Percentiles rank a stretch among this genome's conserved stretches.
These are phyloP conservation scores for Nezara viridula DNA, from an alignment of 2,888 invertebrate species.

Conservation along the genomic window DNA sequence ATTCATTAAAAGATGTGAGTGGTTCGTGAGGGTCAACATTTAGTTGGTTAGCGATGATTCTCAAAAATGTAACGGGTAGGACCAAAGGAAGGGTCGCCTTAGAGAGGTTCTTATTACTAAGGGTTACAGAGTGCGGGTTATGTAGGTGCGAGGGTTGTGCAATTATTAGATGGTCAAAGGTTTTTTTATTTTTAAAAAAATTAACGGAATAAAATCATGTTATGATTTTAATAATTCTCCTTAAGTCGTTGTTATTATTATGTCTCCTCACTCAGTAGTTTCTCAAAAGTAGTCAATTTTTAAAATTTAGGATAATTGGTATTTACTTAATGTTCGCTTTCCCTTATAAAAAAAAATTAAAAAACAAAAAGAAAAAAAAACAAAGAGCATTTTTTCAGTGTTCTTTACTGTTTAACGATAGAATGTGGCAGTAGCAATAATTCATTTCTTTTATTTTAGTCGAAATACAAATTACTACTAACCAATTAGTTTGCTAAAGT, in stretches of 20 bases:
- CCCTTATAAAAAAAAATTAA: slow-evolving; percentile 15
- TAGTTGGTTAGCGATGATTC: neutral
- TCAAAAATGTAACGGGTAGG: slow-evolving; percentile 45
- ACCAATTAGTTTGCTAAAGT: slow-evolving; percentile 56
- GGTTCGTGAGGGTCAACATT: neutral
- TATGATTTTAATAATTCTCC: slow-evolving; percentile 49
- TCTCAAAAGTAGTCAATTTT: slow-evolving; percentile 39
- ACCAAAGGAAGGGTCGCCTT: slow-evolving; percentile 43
- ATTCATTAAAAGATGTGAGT: neutral
- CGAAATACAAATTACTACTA: slow-evolving; percentile 46
- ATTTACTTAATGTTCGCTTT: slow-evolving; percentile 52
- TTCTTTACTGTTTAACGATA: slow-evolving; percentile 36
- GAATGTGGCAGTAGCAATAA: slow-evolving; percentile 55
- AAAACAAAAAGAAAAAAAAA: slow-evolving; percentile 8
- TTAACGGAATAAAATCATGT: neutral
- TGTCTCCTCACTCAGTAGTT: slow-evolving; percentile 49
- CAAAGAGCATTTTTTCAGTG: slow-evolving; percentile 5
- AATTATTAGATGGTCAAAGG: slow-evolving; percentile 55
- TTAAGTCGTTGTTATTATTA: slow-evolving; percentile 38
- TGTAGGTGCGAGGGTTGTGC: slow-evolving; percentile 53
- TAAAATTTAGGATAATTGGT: slow-evolving; percentile 53
- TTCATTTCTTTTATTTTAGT: slow-evolving; percentile 48
- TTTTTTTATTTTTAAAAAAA: slow-evolving; percentile 10
- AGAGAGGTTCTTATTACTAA: slow-evolving; percentile 48
- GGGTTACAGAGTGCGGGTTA: slow-evolving; percentile 52